phyloP scores from a whole-genome alignment of 1,140 invertebrate genomes.

The Lysiphlebus fabarum region DNA sequence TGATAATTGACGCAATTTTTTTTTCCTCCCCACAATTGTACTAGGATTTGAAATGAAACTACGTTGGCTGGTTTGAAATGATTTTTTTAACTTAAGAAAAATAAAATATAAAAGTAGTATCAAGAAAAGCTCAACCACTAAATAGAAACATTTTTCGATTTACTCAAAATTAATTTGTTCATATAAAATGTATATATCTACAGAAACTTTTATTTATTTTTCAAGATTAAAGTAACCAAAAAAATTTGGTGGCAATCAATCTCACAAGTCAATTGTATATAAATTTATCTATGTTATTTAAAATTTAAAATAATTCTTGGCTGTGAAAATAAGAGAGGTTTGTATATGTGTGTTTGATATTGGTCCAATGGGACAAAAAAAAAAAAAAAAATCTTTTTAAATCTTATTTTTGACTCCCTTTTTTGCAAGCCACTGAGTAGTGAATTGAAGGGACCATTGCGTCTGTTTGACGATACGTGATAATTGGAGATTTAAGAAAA shows the following conservation, averaged over 20 bases:
- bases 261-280: no score
- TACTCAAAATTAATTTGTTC: constrained; percentile 18
- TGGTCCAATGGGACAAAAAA: background rate
- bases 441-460: constrained; percentile 30
- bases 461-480: constrained; percentile 40
- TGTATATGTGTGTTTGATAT: no score
- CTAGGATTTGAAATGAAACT: constrained; percentile 25
- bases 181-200: background rate
- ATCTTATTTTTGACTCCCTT: no score
- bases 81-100: constrained; percentile 29
- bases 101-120: constrained; percentile 21
- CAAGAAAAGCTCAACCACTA: constrained; percentile 46
- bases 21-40: constrained; percentile 19
- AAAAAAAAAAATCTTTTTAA: background rate
- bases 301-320: background rate
- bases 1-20: constrained; percentile 55
- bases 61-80: constrained; percentile 17
- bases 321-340: no score
- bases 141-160: constrained; percentile 53
- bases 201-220: background rate
- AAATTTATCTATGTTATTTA: background rate
- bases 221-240: background rate
- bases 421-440: constrained; percentile 23
- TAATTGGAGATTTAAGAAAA: constrained; percentile 36
- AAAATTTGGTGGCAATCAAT: background rate